Conservation (phyloP, 2,888 invertebrate species). For the Acleris holmiana region DNA sequence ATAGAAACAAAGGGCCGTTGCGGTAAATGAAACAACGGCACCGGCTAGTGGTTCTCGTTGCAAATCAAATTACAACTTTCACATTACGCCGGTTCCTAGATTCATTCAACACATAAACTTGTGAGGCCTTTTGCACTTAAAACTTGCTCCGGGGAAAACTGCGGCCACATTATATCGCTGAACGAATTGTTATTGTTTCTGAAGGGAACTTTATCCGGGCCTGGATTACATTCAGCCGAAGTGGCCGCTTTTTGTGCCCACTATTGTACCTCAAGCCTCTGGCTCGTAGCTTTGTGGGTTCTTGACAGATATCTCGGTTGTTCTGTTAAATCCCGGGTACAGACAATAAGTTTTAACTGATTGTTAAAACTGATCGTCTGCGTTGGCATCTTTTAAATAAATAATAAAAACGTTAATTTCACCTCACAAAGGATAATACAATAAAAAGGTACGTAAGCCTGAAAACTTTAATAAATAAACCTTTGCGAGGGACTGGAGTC, state of each 20-base stretch:
- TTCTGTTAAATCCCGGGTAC: background rate
- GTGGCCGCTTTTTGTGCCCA: slow-evolving; percentile 48
- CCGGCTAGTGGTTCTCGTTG: slow-evolving; percentile 60
- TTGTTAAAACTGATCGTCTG: too few relatives aligned
- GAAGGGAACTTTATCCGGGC: slow-evolving; percentile 64
- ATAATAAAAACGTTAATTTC: too few relatives aligned
- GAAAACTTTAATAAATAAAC: too few relatives aligned
- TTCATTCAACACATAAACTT: slow-evolving; percentile 74
- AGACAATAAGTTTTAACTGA: too few relatives aligned
- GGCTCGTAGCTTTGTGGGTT: slow-evolving; percentile 9
- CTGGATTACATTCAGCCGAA: slow-evolving; percentile 62
- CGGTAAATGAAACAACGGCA: slow-evolving; percentile 62
- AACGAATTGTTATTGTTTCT: slow-evolving; percentile 74
- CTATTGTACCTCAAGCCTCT: slow-evolving; percentile 22
- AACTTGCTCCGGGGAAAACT: slow-evolving; percentile 65
- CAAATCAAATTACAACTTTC: slow-evolving; percentile 77
- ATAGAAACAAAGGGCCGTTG: slow-evolving; percentile 56
- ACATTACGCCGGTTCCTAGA: slow-evolving; percentile 67
- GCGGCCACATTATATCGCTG: slow-evolving; percentile 68
- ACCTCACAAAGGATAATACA: too few relatives aligned
- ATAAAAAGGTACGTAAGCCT: too few relatives aligned
- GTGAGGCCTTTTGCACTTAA: slow-evolving; percentile 75
- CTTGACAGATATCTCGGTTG: background rate
- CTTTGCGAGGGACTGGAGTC: too few relatives aligned
- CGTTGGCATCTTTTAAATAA: too few relatives aligned